Evolutionary conservation across 1,140 invertebrate genomes (phyloP).

Genomic region (Pachyrhynchus sulphureomaculatus): DNA sequence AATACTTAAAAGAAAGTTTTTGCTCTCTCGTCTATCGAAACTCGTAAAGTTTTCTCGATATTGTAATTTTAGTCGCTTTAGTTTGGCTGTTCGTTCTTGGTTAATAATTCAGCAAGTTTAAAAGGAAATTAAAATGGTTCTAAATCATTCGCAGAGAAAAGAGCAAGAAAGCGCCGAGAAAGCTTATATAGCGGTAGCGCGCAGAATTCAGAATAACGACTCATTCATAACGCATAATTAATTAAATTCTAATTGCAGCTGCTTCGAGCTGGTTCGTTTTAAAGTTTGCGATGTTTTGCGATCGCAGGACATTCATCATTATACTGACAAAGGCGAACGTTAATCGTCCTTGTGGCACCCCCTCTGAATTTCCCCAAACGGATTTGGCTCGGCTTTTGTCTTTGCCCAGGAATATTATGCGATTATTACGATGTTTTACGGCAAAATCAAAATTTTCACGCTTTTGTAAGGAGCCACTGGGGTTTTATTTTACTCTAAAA

Average conservation of each 20-base stretch:
- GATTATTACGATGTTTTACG: conserved; percentile 11
- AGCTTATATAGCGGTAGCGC: conserved; percentile 20
- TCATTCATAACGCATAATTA: conserved; percentile 51
- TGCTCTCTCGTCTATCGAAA: no score
- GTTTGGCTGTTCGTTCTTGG: no score
- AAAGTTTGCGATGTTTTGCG: conserved; percentile 49
- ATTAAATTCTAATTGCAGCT: conserved; percentile 51
- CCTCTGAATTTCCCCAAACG: not conserved
- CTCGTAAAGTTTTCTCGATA: no score
- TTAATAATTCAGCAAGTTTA: conserved; percentile 31
- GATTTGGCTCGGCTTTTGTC: conserved; percentile 3
- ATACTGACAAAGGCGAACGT: conserved; percentile 48
- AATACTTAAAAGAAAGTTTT: no score
- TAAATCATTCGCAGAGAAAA: conserved; percentile 40
- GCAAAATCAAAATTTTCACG: not conserved
- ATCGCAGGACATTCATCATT: conserved; percentile 48
- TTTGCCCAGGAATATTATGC: conserved; percentile 6
- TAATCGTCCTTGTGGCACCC: conserved; percentile 34
- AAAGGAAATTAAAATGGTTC: conserved; percentile 41
- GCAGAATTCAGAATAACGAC: conserved; percentile 35
- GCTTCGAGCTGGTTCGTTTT: conserved; percentile 36
- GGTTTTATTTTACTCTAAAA: not conserved
- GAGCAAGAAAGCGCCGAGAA: conserved; percentile 27
- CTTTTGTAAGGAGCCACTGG: not conserved
- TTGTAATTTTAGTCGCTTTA: no score